A percentile compares a stretch with the other conserved stretches of the same genome.
phyloP scores from a whole-genome alignment of 1,140 invertebrate species.

The Kradibia gibbosae region DNA sequence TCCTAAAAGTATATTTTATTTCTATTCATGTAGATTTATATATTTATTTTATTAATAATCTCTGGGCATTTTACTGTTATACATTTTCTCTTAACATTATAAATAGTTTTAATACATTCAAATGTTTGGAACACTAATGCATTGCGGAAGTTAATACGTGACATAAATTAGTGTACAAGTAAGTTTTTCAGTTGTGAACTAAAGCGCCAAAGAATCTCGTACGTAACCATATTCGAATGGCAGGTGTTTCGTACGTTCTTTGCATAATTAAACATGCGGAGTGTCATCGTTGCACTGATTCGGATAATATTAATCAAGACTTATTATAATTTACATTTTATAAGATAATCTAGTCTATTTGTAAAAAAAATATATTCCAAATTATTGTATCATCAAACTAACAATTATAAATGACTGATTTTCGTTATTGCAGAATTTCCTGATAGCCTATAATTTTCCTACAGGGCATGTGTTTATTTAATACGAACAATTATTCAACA shows the following conservation, averaged over 20 bases:
- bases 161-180: slow-evolving; percentile 44
- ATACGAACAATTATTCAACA: no score
- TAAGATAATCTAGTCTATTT: no score
- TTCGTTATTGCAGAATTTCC: no score
- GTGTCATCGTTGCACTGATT: slow-evolving; percentile 19
- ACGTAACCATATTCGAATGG: slow-evolving; percentile 43
- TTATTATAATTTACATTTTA: not conserved
- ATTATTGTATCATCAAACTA: no score
- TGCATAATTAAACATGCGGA: slow-evolving; percentile 38
- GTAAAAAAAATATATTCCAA: no score
- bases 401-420: no score
- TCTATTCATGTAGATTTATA: no score
- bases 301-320: not conserved
- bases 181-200: not conserved
- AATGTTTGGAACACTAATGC: slow-evolving; percentile 24
- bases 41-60: no score
- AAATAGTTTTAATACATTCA: slow-evolving; percentile 3
- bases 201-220: slow-evolving; percentile 27
- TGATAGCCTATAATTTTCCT: no score
- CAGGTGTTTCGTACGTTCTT: slow-evolving; percentile 40
- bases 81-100: not conserved
- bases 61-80: no score
- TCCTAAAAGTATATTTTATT: no score
- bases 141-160: slow-evolving; percentile 43
- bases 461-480: no score